A percentile compares a stretch with the other conserved stretches of the same genome.
Conservation (phyloP, 2,888 invertebrate genomes). For the Stenichneumon culpator region DNA sequence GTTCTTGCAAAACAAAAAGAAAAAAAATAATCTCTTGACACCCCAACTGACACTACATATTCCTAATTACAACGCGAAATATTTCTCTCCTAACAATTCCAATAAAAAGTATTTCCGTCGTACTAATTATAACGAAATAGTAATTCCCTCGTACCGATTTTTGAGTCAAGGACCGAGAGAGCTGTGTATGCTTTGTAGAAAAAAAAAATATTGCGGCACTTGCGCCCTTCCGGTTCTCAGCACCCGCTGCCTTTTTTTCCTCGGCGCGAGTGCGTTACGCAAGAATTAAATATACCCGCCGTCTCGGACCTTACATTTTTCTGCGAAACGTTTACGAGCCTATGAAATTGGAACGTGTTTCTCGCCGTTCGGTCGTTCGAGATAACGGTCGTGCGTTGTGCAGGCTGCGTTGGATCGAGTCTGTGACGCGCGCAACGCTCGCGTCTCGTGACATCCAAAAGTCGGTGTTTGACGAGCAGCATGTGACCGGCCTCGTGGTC, state of each 20-base stretch:
- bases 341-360: slow-evolving; percentile 30
- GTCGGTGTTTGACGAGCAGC: slow-evolving; percentile 80
- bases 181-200: too few relatives aligned
- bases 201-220: too few relatives aligned
- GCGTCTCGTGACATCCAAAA: slow-evolving; percentile 60
- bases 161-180: neutral
- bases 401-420: neutral
- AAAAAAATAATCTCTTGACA: too few relatives aligned
- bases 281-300: neutral
- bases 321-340: neutral
- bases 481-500: slow-evolving; percentile 81
- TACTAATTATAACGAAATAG: too few relatives aligned
- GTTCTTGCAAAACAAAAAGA: too few relatives aligned
- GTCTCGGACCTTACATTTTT: neutral
- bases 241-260: too few relatives aligned
- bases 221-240: too few relatives aligned
- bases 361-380: neutral
- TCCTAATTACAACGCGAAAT: too few relatives aligned
- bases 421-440: slow-evolving; percentile 9
- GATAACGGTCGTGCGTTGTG: neutral
- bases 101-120: neutral
- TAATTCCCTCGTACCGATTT: neutral
- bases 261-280: neutral
- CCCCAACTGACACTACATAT: too few relatives aligned
- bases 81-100: neutral